A percentile compares a stretch with the other conserved stretches of the same genome.
These are phyloP conservation scores for Candidula unifasciata DNA, from an alignment of 2,888 invertebrate species.

Conservation along the genomic window DNA sequence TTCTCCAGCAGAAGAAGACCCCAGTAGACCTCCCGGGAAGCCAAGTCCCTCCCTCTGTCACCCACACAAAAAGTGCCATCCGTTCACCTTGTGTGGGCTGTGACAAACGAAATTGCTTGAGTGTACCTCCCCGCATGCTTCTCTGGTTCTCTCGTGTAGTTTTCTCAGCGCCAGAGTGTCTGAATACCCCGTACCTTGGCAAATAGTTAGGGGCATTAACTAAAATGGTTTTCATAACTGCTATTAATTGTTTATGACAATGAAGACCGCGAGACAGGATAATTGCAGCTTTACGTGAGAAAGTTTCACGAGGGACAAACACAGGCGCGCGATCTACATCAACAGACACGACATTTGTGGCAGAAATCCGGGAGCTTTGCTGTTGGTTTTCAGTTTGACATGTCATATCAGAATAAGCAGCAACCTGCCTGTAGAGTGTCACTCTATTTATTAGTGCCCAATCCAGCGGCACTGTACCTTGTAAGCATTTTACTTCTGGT, in stretches of 20 bases:
- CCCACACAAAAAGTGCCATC: conserved; percentile 51
- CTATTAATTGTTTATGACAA: conserved; percentile 54
- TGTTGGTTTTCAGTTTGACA: conserved; percentile 7
- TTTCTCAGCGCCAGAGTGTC: conserved; percentile 43
- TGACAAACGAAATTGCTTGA: conserved; percentile 47
- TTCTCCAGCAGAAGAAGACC: background rate
- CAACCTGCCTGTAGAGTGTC: conserved; percentile 17
- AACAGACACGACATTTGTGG: conserved; percentile 17
- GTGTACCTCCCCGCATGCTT: conserved; percentile 27
- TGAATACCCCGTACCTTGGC: conserved; percentile 29
- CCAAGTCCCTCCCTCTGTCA: conserved; percentile 39
- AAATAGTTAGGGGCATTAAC: conserved; percentile 40
- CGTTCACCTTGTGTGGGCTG: conserved; percentile 49
- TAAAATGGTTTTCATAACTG: conserved; percentile 53
- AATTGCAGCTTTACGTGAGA: conserved; percentile 48
- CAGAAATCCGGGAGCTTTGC: background rate
- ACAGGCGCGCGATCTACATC: conserved; percentile 35
- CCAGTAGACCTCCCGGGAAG: conserved; percentile 36
- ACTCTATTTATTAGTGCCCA: background rate
- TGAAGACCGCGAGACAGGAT: conserved; percentile 46
- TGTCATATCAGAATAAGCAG: conserved; percentile 1
- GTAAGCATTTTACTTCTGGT: background rate
- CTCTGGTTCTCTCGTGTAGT: conserved; percentile 19
- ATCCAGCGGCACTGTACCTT: background rate
- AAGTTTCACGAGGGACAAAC: conserved; percentile 40